Conservation (phyloP, 1,140 invertebrate species). For the Condylostylus longicornis region DNA sequence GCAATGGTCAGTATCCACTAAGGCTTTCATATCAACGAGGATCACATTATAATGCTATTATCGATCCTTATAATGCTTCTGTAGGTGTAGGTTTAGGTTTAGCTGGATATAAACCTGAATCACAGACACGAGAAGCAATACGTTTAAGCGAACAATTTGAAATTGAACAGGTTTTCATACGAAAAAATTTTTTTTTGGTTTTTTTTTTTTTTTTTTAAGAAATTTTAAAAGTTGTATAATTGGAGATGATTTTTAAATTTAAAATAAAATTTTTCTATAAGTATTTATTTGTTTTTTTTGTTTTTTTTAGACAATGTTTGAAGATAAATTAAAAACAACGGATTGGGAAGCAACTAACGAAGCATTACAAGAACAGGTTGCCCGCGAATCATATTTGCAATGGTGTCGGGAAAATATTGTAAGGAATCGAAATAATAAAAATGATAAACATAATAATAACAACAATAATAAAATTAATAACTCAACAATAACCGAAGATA, state of each 20-base stretch:
- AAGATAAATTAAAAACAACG: constrained; percentile 80
- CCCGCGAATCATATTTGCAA: constrained; percentile 77
- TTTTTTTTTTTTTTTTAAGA: not conserved
- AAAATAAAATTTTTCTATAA: not conserved
- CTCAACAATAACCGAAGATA: no score
- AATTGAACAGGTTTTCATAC: constrained; percentile 50
- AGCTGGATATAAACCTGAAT: constrained; percentile 66
- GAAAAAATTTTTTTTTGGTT: not conserved
- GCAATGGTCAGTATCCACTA: constrained; percentile 67
- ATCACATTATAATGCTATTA: constrained; percentile 82
- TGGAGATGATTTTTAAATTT: no score
- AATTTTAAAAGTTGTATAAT: not conserved
- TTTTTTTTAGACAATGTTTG: constrained; percentile 57
- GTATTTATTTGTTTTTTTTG: not conserved
- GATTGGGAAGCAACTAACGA: constrained; percentile 92
- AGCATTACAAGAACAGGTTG: constrained; percentile 79
- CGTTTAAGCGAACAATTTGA: constrained; percentile 70
- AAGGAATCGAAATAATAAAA: constrained; percentile 28
- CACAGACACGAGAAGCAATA: constrained; percentile 63
- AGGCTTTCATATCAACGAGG: constrained; percentile 79
- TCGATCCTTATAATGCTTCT: constrained; percentile 74
- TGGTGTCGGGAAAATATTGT: constrained; percentile 64
- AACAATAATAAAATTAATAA: constrained; percentile 6
- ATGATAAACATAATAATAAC: not conserved
- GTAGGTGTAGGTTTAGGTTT: constrained; percentile 77